phyloP scores from a whole-genome alignment of 2,113 vertebrate genomes.

The Hypomesus transpacificus region DNA sequence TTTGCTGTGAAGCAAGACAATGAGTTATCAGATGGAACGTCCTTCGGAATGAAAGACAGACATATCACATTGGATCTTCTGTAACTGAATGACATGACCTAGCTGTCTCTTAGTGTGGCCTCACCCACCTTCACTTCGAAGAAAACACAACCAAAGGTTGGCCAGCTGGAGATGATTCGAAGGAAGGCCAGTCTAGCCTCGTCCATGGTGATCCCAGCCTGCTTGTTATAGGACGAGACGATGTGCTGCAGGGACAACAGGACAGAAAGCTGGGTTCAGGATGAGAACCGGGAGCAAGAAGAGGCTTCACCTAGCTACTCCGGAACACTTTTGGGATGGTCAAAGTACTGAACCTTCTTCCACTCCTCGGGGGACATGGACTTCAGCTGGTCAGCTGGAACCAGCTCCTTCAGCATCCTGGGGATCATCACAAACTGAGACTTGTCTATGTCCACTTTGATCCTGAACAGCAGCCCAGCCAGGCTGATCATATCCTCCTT shows the following conservation, averaged over 20 bases:
- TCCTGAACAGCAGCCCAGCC: slow-evolving; percentile 84
- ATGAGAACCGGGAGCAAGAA: neutral
- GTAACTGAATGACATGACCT: too few relatives aligned
- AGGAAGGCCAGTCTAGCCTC: slow-evolving; percentile 89
- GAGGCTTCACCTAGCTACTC: too few relatives aligned
- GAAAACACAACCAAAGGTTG: slow-evolving; percentile 90
- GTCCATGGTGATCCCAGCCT: slow-evolving; percentile 75
- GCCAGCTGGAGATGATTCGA: slow-evolving; percentile 78
- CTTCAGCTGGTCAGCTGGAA: slow-evolving; percentile 81
- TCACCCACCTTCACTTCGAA: slow-evolving; percentile 88
- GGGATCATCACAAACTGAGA: slow-evolving; percentile 77
- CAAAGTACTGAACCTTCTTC: slow-evolving; percentile 79
- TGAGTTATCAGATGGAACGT: neutral
- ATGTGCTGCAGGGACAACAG: slow-evolving; percentile 66
- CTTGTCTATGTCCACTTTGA: slow-evolving; percentile 71
- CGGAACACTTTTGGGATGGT: too few relatives aligned
- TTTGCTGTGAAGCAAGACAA: slow-evolving; percentile 78
- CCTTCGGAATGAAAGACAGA: neutral
- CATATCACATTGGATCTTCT: neutral
- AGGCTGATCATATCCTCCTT: slow-evolving; percentile 79
- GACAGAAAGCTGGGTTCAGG: slow-evolving; percentile 1
- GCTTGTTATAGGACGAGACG: slow-evolving; percentile 73
- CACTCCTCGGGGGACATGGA: slow-evolving; percentile 80
- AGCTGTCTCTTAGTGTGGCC: neutral
- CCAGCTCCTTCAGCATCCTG: slow-evolving; percentile 80